Conservation (phyloP, 2,888 invertebrate genomes). For the Meganola albula region DNA sequence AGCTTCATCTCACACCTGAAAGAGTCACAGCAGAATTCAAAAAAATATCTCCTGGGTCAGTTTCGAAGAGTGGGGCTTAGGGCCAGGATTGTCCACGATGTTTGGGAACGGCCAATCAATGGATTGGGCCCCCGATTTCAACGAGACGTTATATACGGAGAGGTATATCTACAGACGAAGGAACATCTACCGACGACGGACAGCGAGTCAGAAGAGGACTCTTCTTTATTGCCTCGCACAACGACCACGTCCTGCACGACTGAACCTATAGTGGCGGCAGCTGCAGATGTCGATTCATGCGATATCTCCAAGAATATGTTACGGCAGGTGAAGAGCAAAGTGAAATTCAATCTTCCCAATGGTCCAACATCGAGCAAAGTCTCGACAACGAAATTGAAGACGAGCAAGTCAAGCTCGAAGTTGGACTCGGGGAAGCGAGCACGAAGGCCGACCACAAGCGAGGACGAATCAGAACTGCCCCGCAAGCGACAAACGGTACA, state of each 20-base stretch:
- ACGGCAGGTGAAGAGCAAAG: neutral
- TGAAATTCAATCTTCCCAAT: conserved; percentile 1
- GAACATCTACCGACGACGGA: neutral
- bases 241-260: conserved; percentile 9
- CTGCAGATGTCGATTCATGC: conserved; percentile 8
- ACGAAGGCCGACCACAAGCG: neutral
- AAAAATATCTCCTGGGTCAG: conserved; percentile 7
- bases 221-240: conserved; percentile 6
- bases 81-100: conserved; percentile 11
- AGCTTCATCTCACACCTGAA: conserved; percentile 3
- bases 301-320: conserved; percentile 3
- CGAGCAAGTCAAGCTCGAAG: conserved; percentile 2
- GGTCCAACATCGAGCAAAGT: conserved; percentile 2
- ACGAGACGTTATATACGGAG: conserved; percentile 5
- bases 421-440: conserved; percentile 5
- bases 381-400: conserved; percentile 9
- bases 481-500: too few species aligned
- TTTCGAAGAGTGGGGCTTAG: conserved; percentile 10
- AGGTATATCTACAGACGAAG: neutral
- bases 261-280: conserved; percentile 8
- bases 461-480: too few species aligned
- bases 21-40: conserved; percentile 1
- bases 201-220: conserved; percentile 6
- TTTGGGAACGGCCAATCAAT: conserved; percentile 7
- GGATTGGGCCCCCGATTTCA: conserved; percentile 8